Conservation (phyloP, 2,113 vertebrate species). For the Ciconia stormi region DNA sequence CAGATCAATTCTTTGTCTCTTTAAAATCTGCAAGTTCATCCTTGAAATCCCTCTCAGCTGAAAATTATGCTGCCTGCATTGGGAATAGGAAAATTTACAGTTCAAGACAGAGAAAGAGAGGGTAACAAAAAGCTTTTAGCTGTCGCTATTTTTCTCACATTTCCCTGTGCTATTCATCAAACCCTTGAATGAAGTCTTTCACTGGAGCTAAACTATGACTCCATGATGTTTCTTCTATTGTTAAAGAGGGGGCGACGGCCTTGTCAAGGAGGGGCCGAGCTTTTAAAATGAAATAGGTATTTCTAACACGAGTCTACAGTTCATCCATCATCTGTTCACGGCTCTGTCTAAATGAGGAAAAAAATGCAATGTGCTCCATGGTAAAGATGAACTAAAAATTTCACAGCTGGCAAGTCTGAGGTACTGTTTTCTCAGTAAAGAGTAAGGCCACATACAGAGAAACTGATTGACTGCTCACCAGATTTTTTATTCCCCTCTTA, state of each 20-base stretch:
- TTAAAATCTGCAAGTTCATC: background rate
- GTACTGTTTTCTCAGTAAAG: background rate
- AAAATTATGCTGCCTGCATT: background rate
- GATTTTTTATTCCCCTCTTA: background rate
- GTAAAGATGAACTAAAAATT: slow-evolving; percentile 15
- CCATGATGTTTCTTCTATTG: background rate
- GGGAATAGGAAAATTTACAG: background rate
- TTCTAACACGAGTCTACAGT: slow-evolving; percentile 28
- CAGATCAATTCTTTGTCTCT: background rate
- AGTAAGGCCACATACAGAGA: background rate
- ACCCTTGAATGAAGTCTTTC: slow-evolving; percentile 33
- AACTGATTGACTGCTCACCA: background rate
- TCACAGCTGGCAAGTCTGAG: slow-evolving; percentile 17
- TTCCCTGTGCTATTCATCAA: slow-evolving; percentile 25
- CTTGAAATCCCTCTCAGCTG: background rate
- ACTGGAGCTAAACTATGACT: slow-evolving; percentile 25
- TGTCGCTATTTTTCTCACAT: background rate
- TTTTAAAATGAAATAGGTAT: slow-evolving; percentile 62
- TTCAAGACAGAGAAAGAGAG: background rate
- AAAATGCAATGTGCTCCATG: background rate
- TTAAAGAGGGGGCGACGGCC: background rate
- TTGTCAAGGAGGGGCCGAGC: slow-evolving; percentile 48
- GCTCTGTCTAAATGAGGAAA: background rate
- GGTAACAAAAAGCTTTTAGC: background rate
- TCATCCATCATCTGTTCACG: slow-evolving; percentile 30